Conservation (phyloP, 2,113 vertebrate species). For the Cariama cristata region DNA sequence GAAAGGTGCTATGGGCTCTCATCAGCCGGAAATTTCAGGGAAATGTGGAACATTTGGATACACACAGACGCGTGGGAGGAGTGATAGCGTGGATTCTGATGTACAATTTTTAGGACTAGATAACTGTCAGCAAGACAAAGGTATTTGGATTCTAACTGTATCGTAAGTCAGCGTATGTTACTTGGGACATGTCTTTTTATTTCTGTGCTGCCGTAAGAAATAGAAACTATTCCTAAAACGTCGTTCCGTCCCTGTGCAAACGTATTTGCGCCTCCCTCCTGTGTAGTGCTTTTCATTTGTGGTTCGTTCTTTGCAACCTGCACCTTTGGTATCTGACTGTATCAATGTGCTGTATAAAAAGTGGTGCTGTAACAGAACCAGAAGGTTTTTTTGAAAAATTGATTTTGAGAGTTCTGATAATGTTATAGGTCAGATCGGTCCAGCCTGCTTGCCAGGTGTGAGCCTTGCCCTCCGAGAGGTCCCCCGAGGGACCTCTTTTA, state of each 20-base stretch:
- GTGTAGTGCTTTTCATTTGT: not conserved
- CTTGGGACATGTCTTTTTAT: not conserved
- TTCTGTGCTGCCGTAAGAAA: not conserved
- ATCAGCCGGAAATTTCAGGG: slow-evolving; percentile 74
- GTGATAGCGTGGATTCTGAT: slow-evolving; percentile 86
- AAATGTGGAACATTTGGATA: slow-evolving; percentile 66
- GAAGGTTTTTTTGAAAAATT: not conserved
- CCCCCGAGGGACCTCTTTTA: no score
- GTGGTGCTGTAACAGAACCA: not conserved
- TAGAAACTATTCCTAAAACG: rapidly evolving
- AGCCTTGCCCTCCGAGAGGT: not conserved
- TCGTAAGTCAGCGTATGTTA: rapidly evolving
- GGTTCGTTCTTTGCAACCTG: not conserved
- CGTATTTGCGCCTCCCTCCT: rapidly evolving
- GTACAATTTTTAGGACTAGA: slow-evolving; percentile 79
- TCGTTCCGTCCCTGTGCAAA: not conserved
- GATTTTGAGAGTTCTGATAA: not conserved
- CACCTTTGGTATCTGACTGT: not conserved
- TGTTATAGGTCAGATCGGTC: not conserved
- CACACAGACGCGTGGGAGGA: slow-evolving; percentile 71
- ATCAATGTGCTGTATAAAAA: not conserved
- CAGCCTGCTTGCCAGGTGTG: not conserved
- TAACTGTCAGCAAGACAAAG: slow-evolving; percentile 77
- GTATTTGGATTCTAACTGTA: slow-evolving; percentile 58
- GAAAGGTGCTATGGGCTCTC: slow-evolving; percentile 70